A percentile compares a stretch with the other conserved stretches of the same genome.
These are phyloP conservation scores for Rhynchomys soricoides DNA, from an alignment of 2,113 vertebrate species.

Conservation along the genomic window DNA sequence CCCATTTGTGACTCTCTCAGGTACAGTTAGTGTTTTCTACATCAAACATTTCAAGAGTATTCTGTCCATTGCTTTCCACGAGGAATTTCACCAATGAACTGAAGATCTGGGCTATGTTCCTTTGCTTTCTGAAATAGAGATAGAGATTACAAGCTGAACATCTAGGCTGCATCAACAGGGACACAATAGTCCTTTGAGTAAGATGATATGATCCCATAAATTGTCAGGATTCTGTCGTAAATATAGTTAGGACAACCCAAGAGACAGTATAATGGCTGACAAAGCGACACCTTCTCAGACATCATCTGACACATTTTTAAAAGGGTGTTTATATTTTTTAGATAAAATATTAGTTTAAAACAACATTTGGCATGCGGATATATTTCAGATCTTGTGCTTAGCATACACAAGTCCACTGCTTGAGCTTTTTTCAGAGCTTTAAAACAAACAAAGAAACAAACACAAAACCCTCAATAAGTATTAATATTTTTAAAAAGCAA, in stretches of 20 bases:
- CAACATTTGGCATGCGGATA: neutral
- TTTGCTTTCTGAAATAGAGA: neutral
- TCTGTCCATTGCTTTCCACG: neutral
- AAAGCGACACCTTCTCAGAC: neutral
- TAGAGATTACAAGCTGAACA: neutral
- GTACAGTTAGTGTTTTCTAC: neutral
- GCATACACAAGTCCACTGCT: neutral
- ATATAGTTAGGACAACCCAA: neutral
- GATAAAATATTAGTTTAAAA: neutral
- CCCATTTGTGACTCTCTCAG: neutral
- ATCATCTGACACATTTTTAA: neutral
- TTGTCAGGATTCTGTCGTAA: slow-evolving; percentile 5
- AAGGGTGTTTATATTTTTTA: neutral
- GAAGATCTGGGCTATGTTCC: neutral
- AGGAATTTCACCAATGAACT: slow-evolving; percentile 11
- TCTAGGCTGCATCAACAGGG: neutral
- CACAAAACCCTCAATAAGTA: neutral
- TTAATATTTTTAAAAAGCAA: neutral
- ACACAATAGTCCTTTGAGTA: neutral
- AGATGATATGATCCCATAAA: neutral
- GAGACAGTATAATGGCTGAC: neutral
- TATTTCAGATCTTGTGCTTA: neutral
- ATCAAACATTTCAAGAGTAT: neutral
- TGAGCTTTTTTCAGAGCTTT: neutral
- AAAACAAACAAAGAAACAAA: neutral